Evolutionary conservation across 2,113 vertebrate species (phyloP).

Genomic region (Eulemur macaco): DNA sequence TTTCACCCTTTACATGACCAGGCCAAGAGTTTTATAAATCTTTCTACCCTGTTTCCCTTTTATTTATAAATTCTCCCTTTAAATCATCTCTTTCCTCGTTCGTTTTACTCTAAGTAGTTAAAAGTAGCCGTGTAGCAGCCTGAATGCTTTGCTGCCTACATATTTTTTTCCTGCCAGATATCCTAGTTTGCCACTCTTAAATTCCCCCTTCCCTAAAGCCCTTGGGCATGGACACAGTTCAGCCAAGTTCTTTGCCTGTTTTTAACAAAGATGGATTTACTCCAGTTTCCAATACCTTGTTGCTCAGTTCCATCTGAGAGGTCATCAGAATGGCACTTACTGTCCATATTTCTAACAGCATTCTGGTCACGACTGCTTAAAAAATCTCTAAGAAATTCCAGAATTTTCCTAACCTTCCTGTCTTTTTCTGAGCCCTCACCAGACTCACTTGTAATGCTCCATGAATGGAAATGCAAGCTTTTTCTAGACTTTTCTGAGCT

Average conservation of each 20-base stretch:
- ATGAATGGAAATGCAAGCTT: not conserved
- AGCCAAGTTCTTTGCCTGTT: not conserved
- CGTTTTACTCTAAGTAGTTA: not conserved
- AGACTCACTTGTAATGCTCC: not conserved
- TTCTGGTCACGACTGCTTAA: not conserved
- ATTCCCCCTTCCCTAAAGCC: not conserved
- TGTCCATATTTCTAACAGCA: not conserved
- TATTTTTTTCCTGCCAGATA: not conserved
- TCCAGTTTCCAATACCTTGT: not conserved
- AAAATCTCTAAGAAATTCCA: not conserved
- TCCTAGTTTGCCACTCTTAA: not conserved
- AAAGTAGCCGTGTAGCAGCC: not conserved
- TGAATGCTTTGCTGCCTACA: not conserved
- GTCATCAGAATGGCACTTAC: not conserved
- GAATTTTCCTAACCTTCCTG: not conserved
- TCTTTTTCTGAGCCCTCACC: not conserved
- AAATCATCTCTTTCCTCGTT: not conserved
- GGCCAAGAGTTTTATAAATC: not conserved
- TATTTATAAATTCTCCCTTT: not conserved
- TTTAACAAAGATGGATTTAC: not conserved
- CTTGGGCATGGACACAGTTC: not conserved
- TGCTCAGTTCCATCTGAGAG: not conserved
- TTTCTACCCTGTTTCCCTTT: not conserved
- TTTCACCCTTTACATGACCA: not conserved
- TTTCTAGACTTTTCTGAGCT: not conserved